Evolutionary conservation across 1,140 invertebrate genomes (phyloP), one percentile per base, ranked within the genome.

Genomic region (Macrocentrus cingulum): DNA sequence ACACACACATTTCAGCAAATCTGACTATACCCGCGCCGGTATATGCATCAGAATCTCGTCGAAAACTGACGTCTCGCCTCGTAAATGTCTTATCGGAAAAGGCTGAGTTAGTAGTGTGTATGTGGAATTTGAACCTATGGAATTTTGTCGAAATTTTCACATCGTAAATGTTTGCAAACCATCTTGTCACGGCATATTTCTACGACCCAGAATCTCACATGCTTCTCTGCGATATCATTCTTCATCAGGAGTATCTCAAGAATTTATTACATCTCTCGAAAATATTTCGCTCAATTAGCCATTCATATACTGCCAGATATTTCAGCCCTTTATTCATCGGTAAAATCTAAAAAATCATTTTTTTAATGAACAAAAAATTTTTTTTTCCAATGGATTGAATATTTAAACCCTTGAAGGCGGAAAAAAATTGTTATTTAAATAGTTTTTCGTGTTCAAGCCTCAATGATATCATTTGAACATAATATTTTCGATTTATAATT

Each of bases 51-150:
- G 19, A 22, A 49, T 49, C 9, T 49, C 9, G 11, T 34, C 46
- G 45, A 5, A 29, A 29, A 29, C 25, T 9, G 46, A 34, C 13
- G 25, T 9, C 6, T 49, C 46, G 22, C 7, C 9, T 49, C 46
- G 29, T 49, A 49, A 49, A 34, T 6, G 25, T 49, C 46, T 49
- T 49, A 32, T 49, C 46, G 46, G 36, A 49, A 9, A 4, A 9
- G 25, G 25, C 4, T n/a, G 25, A 9, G 15, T 4, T 18, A n/a
- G n/a, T n/a, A n/a, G n/a, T n/a, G n/a, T n/a, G n/a, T n/a, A n/a
- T n/a, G n/a, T n/a, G 23, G 46, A 15, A 49, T 32, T 49, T 49
- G 23, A 6, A 32, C n/a, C n/a, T 18, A 13, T 34, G 46, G 46
- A 32, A 49, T 32, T 49, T 34, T 32, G 6, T 9, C n/a, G 18